A percentile compares a stretch with the other conserved stretches of the same genome.
phyloP scores from a whole-genome alignment of 2,797 vertebrate genomes.

The Anisognathus igniventris region DNA sequence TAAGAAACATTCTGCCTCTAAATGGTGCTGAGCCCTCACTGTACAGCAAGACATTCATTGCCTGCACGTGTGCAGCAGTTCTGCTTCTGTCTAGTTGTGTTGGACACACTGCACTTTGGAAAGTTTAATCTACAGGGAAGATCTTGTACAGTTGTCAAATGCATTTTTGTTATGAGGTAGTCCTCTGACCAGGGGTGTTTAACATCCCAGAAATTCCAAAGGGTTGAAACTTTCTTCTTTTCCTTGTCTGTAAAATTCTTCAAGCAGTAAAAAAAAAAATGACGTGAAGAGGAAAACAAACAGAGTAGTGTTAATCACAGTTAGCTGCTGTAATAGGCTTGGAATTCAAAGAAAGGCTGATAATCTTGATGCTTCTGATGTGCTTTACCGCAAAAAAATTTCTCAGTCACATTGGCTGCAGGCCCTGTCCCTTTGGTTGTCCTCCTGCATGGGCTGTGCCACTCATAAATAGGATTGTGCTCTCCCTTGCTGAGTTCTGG shows the following conservation, averaged over 20 bases:
- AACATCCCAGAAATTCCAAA: not conserved
- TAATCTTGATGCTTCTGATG: not conserved
- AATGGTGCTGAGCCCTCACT: not conserved
- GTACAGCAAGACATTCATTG: too few species aligned
- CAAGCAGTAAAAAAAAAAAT: not conserved
- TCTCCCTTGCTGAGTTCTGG: not conserved
- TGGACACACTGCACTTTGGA: not conserved
- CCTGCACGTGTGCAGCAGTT: accelerated
- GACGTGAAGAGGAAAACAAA: accelerated
- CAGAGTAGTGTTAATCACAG: not conserved
- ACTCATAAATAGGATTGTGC: not conserved
- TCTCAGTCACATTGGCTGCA: not conserved
- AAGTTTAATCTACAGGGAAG: not conserved
- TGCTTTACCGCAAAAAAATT: not conserved
- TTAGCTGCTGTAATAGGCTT: not conserved
- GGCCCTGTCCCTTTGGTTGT: not conserved
- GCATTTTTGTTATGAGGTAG: not conserved
- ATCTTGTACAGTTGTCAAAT: not conserved
- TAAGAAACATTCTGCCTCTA: not conserved
- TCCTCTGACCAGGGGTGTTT: not conserved
- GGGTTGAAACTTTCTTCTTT: not conserved
- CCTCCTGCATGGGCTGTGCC: not conserved
- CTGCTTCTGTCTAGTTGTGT: not conserved
- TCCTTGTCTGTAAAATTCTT: not conserved
- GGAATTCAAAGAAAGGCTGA: not conserved